phyloP scores from a whole-genome alignment of 2,113 vertebrate species.

The Peromyscus californicus region DNA sequence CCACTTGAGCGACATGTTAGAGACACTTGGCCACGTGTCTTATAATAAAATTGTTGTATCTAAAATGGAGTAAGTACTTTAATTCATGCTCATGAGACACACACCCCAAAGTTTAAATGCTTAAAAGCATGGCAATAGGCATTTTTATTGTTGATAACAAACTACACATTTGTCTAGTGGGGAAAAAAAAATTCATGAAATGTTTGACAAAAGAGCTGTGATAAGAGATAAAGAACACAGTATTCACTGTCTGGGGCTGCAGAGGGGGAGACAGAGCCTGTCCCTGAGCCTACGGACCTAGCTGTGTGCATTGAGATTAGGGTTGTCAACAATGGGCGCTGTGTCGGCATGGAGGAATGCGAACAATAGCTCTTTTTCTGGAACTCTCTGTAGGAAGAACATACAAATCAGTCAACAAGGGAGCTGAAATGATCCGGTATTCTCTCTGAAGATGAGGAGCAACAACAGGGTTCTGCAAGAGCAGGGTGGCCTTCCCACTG shows the following conservation, averaged over 20 bases:
- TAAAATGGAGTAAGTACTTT: conserved; percentile 31
- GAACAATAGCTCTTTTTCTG: conserved; percentile 86
- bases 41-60: conserved; percentile 7
- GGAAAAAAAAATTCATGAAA: conserved; percentile 62
- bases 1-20: rapidly evolving
- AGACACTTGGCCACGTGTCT: not conserved
- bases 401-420: conserved; percentile 85
- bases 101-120: conserved; percentile 41
- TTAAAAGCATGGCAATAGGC: conserved; percentile 72
- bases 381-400: conserved; percentile 89
- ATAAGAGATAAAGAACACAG: conserved; percentile 75
- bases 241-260: conserved; percentile 61
- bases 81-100: conserved; percentile 38
- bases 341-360: conserved; percentile 81
- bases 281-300: conserved; percentile 85
- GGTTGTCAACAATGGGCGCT: conserved; percentile 84
- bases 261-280: conserved; percentile 79
- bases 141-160: conserved; percentile 74
- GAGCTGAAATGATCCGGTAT: conserved; percentile 83
- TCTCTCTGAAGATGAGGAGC: conserved; percentile 82
- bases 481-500: conserved; percentile 75
- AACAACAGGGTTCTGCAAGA: conserved; percentile 80
- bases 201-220: conserved; percentile 81
- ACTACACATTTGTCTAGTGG: conserved; percentile 75
- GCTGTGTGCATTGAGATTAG: conserved; percentile 85